Base-by-base conservation (phyloP, 23 tunicate species). In the Botrylloides violaceus region DNA sequence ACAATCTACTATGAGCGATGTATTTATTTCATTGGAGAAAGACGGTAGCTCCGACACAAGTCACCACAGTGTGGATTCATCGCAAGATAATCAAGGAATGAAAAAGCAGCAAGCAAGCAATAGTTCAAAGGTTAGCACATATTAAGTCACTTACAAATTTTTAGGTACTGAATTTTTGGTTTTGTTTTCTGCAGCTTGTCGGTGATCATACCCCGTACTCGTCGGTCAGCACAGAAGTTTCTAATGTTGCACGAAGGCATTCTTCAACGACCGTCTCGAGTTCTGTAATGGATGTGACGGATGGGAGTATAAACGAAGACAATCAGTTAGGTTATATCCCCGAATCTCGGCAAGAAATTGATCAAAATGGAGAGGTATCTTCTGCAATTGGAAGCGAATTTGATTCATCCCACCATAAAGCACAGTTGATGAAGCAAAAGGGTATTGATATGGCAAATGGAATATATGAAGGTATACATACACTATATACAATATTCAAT, bases 131-230 rank as follows among this genome's bases (percentile, higher is more conserved):
- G 29, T 59, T 6, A 21, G 64, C 19, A 60, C 32, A 1, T 60
- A 60, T 60, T 60, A 25, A n/a, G n/a, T n/a, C n/a, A n/a, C n/a
- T n/a, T n/a, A n/a, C n/a, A n/a, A n/a, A n/a, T n/a, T n/a, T n/a
- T n/a, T n/a, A n/a, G n/a, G n/a, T n/a, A n/a, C n/a, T n/a, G n/a
- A 60, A 15, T 59, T 60, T 60, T 25, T 1, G 15, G 65, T 29
- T 24, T 22, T 60, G 1, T 25, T 18, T 18, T 43, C 53, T 43
- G 15, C 15, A 9, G 53, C 53, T 43, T 7, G 15, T 43, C 34
- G 29, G 70, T 28, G 74, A 68, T 22, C 74, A 68, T 25, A 68
- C 74, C 19, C 74, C 74, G 9, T 68, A 68, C n/a, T 68, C 74
- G 9, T 68, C 74, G 9, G 37, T 68, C 29, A 68, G 74, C 37